Percentiles rank a stretch among this genome's conserved stretches.
Evolutionary conservation across 1,140 invertebrate species (phyloP).

Genomic region (Cherax quadricarinatus): DNA sequence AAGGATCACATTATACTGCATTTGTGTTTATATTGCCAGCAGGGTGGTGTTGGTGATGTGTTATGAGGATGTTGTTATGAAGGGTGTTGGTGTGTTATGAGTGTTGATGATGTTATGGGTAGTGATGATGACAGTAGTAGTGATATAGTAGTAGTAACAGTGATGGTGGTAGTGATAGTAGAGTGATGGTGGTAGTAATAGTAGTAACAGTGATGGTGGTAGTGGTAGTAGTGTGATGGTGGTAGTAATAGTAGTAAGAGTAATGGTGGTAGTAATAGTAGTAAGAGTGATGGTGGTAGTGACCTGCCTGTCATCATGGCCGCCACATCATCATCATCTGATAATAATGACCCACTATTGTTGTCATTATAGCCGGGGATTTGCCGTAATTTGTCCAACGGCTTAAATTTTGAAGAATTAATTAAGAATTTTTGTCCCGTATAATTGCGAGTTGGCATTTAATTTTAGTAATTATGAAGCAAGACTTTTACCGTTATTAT

Average conservation of each 20-base stretch:
- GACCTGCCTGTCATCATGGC: neutral
- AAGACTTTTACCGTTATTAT: constrained; percentile 41
- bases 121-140: neutral
- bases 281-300: neutral
- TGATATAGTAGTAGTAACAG: neutral
- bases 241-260: neutral
- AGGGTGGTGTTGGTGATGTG: neutral
- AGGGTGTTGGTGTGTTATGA: neutral
- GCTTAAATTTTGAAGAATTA: constrained; percentile 55
- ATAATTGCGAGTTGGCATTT: constrained; percentile 51
- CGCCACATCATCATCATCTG: neutral
- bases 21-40: too few relatives aligned
- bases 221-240: neutral
- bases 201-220: neutral
- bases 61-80: neutral
- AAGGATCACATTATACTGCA: too few relatives aligned
- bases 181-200: neutral
- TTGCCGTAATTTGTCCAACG: constrained; percentile 50
- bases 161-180: neutral
- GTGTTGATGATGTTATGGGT: neutral
- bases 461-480: constrained; percentile 52
- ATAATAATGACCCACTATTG: constrained; percentile 38
- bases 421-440: constrained; percentile 52
- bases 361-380: constrained; percentile 30
- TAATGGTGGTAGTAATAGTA: neutral